Evolutionary conservation across 1,140 invertebrate genomes (phyloP).

Genomic region (Xylocopa sonorina): DNA sequence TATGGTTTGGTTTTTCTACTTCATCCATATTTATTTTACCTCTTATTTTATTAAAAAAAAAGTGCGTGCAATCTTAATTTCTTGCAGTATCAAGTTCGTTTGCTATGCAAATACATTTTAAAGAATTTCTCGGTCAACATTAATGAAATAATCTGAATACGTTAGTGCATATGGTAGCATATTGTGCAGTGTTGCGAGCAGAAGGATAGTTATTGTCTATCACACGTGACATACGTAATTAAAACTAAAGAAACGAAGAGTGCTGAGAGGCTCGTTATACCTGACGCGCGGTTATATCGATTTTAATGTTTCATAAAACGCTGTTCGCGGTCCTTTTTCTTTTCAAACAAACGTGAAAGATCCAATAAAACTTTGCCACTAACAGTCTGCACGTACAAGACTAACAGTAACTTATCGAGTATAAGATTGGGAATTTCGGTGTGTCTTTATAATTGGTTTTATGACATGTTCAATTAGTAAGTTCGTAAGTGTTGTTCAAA

Average conservation of each 20-base stretch:
- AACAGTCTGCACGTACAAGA: background rate
- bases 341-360: slow-evolving; percentile 53
- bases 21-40: too few relatives aligned
- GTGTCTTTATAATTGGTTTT: background rate
- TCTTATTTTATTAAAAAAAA: too few relatives aligned
- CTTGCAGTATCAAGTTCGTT: too few relatives aligned
- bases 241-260: slow-evolving; percentile 12
- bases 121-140: background rate
- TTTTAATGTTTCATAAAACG: background rate
- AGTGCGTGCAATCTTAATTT: too few relatives aligned
- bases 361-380: slow-evolving; percentile 27
- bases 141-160: background rate
- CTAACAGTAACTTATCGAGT: background rate
- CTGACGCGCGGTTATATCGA: background rate
- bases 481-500: too few relatives aligned
- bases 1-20: too few relatives aligned
- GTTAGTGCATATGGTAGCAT: background rate
- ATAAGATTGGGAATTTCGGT: background rate
- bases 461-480: too few relatives aligned
- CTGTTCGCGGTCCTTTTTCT: slow-evolving; percentile 31
- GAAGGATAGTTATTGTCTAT: background rate
- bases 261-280: slow-evolving; percentile 11
- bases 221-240: too few relatives aligned
- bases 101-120: background rate
- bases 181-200: background rate